phyloP scores from a whole-genome alignment of 2,888 invertebrate genomes.

The Scaeva pyrastri region DNA sequence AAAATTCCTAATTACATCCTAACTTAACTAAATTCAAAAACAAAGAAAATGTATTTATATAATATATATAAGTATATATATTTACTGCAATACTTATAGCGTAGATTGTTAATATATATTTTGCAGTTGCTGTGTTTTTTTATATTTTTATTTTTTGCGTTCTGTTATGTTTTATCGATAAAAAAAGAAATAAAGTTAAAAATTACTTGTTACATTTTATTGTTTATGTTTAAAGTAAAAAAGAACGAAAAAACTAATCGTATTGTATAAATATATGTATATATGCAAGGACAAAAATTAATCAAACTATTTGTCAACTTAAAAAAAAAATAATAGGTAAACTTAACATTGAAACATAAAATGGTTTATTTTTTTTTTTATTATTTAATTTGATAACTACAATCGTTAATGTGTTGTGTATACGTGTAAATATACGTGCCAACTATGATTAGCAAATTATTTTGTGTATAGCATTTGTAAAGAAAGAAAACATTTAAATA shows the following conservation, averaged over 20 bases:
- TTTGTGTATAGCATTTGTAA: constrained; percentile 49
- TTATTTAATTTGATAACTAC: constrained; percentile 54
- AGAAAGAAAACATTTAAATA: constrained; percentile 54
- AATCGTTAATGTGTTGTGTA: constrained; percentile 46
- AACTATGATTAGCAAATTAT: constrained; percentile 58
- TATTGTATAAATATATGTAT: constrained; percentile 57
- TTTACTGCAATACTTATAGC: constrained; percentile 71
- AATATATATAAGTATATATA: constrained; percentile 54
- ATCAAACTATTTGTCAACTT: constrained; percentile 54
- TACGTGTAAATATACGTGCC: constrained; percentile 51
- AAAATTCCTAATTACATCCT: constrained; percentile 75
- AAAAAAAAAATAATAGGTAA: constrained; percentile 54
- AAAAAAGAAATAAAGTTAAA: constrained; percentile 38
- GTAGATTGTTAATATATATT: constrained; percentile 62
- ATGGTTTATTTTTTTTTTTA: constrained; percentile 26
- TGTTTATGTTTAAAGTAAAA: constrained; percentile 61
- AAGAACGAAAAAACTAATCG: constrained; percentile 27
- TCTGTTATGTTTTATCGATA: constrained; percentile 41
- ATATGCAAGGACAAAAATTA: constrained; percentile 54
- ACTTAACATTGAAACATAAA: constrained; percentile 68
- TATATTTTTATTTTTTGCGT: constrained; percentile 40
- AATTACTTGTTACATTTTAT: constrained; percentile 40
- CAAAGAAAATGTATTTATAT: constrained; percentile 47
- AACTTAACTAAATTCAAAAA: constrained; percentile 73
- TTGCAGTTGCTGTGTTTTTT: constrained; percentile 55